Percentiles rank a stretch among this genome's conserved stretches.
Evolutionary conservation across 2,797 vertebrate genomes (phyloP).

Genomic region (Tangara arthus): DNA sequence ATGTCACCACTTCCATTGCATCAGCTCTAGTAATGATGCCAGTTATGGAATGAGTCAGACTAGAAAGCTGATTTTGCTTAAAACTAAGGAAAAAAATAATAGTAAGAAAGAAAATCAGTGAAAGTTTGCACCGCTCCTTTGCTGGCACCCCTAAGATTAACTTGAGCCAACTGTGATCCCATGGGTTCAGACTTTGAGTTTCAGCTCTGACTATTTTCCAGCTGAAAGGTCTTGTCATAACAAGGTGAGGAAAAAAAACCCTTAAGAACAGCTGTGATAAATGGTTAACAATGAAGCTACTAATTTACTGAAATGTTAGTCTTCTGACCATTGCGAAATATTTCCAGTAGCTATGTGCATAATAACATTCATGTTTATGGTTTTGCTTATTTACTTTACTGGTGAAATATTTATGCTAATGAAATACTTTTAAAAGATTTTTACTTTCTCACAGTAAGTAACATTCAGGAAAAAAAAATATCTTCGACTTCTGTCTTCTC

Average conservation of each 20-base stretch:
- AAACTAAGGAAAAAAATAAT: not conserved
- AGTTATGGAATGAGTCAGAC: not conserved
- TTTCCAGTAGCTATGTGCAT: not conserved
- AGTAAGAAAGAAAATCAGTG: not conserved
- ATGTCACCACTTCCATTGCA: slow-evolving; percentile 36
- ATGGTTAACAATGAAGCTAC: not conserved
- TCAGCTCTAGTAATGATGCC: not conserved
- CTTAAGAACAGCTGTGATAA: not conserved
- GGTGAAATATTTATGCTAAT: not conserved
- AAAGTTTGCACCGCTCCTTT: not conserved
- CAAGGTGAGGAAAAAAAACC: fast-evolving
- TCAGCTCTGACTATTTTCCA: not conserved
- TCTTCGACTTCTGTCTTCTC: not conserved
- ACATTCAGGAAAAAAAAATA: not conserved
- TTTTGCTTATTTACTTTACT: not conserved
- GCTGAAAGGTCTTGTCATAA: not conserved
- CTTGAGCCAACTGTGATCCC: not conserved
- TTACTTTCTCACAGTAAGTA: not conserved
- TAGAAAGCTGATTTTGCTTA: slow-evolving; percentile 13
- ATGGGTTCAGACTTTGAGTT: not conserved
- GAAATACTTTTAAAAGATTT: not conserved
- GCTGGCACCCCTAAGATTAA: not conserved
- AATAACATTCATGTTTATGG: not conserved
- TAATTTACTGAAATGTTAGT: not conserved
- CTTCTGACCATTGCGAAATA: not conserved